Evolutionary conservation across 37 sponge, comb jelly and placozoan genomes (phyloP), one percentile per base, ranked within the genome.

Genomic region (Crambe crambe): DNA sequence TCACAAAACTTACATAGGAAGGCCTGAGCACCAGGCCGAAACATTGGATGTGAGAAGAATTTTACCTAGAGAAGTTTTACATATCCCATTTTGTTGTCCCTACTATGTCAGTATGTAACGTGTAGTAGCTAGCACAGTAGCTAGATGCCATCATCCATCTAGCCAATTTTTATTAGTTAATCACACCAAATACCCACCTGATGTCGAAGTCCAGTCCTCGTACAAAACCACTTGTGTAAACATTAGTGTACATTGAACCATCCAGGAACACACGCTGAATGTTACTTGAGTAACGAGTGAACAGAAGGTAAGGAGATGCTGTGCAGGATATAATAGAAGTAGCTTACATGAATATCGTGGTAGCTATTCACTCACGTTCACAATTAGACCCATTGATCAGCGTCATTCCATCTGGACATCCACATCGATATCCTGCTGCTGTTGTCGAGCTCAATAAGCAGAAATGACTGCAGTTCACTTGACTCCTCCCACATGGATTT

Each of bases 321-420:
- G 32, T 36, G 6, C 12, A 36, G 38, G 32, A 68, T 36, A 36
- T 2, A 68, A 10, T 68, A 20, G 9, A 32, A n/a, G n/a, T n/a
- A n/a, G n/a, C n/a, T n/a, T n/a, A n/a, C n/a, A n/a, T n/a, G n/a
- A n/a, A n/a, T n/a, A n/a, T n/a, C n/a, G n/a, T n/a, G n/a, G n/a
- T 47, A 47, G 6, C 51, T 47, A 12, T 47, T 12, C 51, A 47
- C 69, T 68, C 30, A 68, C 69, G 69, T 68, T 18, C 69, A 68
- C 69, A 68, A 4, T 68, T n/a, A 22, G 54, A 22, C 18, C 30
- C 37, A 68, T 68, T 36, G 8, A 36, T 36, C 39, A 68, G 69
- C 35, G 30, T 68, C 69, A 68, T 68, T 18, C 38, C 69, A 68
- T 68, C 69, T 5, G 69, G 69, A 68, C 69, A 68, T 9, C 37